Base-by-base conservation (phyloP, 2,113 vertebrate genomes). In the Rhinoptilus africanus region DNA sequence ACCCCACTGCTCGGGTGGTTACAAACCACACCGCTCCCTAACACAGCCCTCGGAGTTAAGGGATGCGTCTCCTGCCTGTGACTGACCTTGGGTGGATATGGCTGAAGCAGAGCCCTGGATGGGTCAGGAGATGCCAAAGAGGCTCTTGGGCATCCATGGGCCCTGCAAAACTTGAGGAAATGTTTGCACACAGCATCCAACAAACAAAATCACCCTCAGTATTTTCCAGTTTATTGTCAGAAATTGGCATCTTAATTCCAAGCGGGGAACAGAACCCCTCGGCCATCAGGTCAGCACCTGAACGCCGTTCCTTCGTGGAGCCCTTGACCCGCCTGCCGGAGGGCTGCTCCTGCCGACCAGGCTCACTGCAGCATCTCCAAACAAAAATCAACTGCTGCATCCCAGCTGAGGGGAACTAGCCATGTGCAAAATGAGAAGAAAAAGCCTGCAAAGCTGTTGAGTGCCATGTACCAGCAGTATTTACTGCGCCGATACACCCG, bases 221-320 rank as follows among this genome's bases (percentile, higher is more conserved):
- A 23, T 37, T 76, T 71, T 56, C 57, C 41, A 64, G 60, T 14
- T 69, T 35, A 35, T 12, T 53, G 56, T 26, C 39, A 75, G 50
- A 74, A 85, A 57, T 69, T 14, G 6, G 4, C 45, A 23, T 8
- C 45, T 35, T 34, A 7, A 53, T 75, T 79, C 64, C 62, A 35
- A 75, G 30, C 1, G 2, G 22, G 12, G 14, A 73, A n/a, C 19
- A n/a, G 19, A 72, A 48, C 23, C 9, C 30, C 19, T 4, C 8
- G 27, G n/a, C 56, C 30, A 5, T 11, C 2, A 35, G 34, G n/a
- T 60, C 45, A 41, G 28, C 21, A 22, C 66, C 17, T 23, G 7
- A 18, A 1, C 27, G 43, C 32, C 0, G 0, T 10, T 50, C 53
- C 27, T n/a, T 34, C 2, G 1, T 56, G 72, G 82, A 21, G 26